Evolutionary conservation across 2,797 vertebrate genomes (phyloP), one percentile per base, ranked within the genome.

Genomic region (Miichthys miiuy): DNA sequence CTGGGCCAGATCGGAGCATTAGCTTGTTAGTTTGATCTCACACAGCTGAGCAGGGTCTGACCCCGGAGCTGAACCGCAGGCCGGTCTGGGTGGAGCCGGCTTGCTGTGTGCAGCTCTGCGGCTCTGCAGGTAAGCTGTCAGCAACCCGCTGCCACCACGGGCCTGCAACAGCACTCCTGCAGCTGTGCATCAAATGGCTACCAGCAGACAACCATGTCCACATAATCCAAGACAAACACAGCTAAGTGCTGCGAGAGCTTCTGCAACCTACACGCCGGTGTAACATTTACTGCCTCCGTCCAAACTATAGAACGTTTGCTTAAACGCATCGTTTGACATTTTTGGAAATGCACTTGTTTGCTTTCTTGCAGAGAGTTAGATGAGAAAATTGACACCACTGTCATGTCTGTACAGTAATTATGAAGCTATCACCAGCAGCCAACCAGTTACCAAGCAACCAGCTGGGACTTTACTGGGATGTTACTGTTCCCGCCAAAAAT

Each of bases 21-120:
- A 64, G 83, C 91, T 88, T 6, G 69, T 90, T 90, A 88, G 78
- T 73, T 75, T 78, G 82, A 82, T 68, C 77, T 78, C 72, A 80
- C 82, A 84, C 88, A 86, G 87, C 81, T 77, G 88, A 84, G 80
- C 80, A 1, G 30, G 27, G 58, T 42, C 80, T 50, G 76, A 57
- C 73, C 82, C 48, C n/a, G 12, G 56, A 21, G 69, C 77, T 41
- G 71, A 78, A 75, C 70, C n/a, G 23, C 67, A 14, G 60, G 86
- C 61, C 16, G 7, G 64, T 41, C 56, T 12, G 62, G 69, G 64
- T 16, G n/a, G 34, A 72, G 52, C 48, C 30, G 0, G 18, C 55
- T 34, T 51, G 79, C 67, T 63, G 80, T 82, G 56, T 64, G 38
- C 17, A 1, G 68, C 41, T 68, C 75, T 56, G 80, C 62, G 3